Percentiles rank a stretch among this genome's conserved stretches.
phyloP scores from a whole-genome alignment of 1,140 invertebrate species.

The Sinonovacula constricta region DNA sequence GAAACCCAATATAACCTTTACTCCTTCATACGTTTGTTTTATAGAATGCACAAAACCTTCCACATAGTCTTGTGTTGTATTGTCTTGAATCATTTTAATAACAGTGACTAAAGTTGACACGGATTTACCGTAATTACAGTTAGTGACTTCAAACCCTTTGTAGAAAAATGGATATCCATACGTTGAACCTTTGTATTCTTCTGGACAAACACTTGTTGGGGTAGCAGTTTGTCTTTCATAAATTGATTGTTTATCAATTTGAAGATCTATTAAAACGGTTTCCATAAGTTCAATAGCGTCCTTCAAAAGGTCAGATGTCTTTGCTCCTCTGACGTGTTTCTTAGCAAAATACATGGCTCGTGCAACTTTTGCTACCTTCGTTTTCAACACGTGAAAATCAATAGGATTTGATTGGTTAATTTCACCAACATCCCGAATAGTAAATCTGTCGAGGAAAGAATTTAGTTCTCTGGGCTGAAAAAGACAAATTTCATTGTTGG shows the following conservation, averaged over 20 bases:
- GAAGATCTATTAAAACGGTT: slow-evolving; percentile 11
- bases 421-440: too few relatives aligned
- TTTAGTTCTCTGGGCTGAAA: too few relatives aligned
- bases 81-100: neutral
- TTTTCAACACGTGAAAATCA: too few relatives aligned
- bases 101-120: slow-evolving; percentile 38
- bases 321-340: slow-evolving; percentile 46
- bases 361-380: too few relatives aligned
- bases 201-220: slow-evolving; percentile 47
- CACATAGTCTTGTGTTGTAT: neutral
- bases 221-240: neutral
- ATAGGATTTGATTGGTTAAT: too few relatives aligned
- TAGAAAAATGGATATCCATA: slow-evolving; percentile 56
- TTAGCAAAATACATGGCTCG: too few relatives aligned
- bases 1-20: neutral
- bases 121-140: slow-evolving; percentile 33
- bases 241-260: slow-evolving; percentile 14
- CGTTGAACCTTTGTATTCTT: slow-evolving; percentile 47
- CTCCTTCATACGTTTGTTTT: neutral
- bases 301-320: slow-evolving; percentile 30
- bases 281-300: slow-evolving; percentile 20
- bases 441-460: too few relatives aligned
- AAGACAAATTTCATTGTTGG: too few relatives aligned
- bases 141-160: slow-evolving; percentile 48
- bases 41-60: neutral